Base-by-base conservation (phyloP, 2,113 vertebrate genomes). In the Perca schrenkii region DNA sequence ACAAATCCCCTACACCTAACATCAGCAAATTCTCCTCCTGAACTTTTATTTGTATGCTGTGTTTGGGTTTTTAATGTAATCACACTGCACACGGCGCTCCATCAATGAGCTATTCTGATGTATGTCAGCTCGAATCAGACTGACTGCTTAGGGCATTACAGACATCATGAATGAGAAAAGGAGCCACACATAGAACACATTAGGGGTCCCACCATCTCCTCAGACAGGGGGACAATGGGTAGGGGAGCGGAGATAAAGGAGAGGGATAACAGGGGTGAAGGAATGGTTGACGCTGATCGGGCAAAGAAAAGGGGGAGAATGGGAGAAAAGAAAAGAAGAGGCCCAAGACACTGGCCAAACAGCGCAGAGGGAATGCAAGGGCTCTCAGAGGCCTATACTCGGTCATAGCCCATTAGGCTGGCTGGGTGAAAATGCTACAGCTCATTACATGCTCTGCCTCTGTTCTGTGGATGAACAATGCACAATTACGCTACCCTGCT, bases 401-500 rank as follows among this genome's bases (percentile, higher is more conserved):
- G 84, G 94, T 95, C 94, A 95, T 90, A 95, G 91, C 78, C 94
- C 94, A 96, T 96, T 95, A 95, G 91, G 88, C 92, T 84, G 88
- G 92, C 88, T 88, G 88, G 89, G 92, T 90, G 92, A 89, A 91
- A 91, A 91, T 77, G 93, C 94, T 94, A 90, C 93, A 94, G 93
- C 94, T 95, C 94, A 95, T 96, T 95, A 95, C 94, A 95, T 93
- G 94, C 92, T 93, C 91, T 93, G 93, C 92, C 93, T 95, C 91
- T 94, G 94, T 92, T 93, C 90, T 94, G 91, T 84, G 90, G 94
- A 93, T 94, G 93, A 95, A 95, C 94, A 95, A 95, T 94, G 93
- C 93, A 90, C 94, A 94, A 95, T 95, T 95, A 95, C 82, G 79
- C 86, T 81, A 77, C 88, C 93, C 94, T 87, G 93, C 94, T 92